Conservation (phyloP, 2,797 vertebrate species). For the Danio albolineatus region DNA sequence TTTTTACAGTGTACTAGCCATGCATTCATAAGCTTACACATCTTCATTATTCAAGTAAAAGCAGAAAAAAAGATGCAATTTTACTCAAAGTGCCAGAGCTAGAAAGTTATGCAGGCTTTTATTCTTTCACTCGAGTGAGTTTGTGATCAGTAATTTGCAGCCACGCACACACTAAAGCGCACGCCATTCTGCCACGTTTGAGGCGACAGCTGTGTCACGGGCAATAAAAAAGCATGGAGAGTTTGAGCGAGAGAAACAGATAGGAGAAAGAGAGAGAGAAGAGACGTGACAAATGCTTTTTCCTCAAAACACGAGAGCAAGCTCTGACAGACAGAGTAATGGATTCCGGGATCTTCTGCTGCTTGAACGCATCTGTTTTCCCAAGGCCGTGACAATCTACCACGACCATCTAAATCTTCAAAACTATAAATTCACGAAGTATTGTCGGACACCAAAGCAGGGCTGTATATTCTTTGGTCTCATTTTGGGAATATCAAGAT, state of each 20-base stretch:
- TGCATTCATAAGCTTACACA: not conserved
- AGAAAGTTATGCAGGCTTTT: constrained; percentile 16
- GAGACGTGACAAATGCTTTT: constrained; percentile 69
- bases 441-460: constrained; percentile 26
- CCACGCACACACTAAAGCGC: constrained; percentile 12
- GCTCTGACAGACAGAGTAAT: constrained; percentile 63
- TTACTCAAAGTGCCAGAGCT: not conserved
- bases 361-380: constrained; percentile 34
- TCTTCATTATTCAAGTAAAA: not conserved
- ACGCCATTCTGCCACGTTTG: constrained; percentile 49
- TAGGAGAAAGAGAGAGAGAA: constrained; percentile 55
- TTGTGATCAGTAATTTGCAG: constrained; percentile 34
- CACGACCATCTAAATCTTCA: constrained; percentile 37
- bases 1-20: too few relatives aligned
- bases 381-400: constrained; percentile 46
- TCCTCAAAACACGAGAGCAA: constrained; percentile 64
- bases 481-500: not conserved
- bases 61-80: not conserved
- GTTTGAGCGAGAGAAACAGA: constrained; percentile 59
- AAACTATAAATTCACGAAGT: constrained; percentile 41
- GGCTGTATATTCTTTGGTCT: not conserved
- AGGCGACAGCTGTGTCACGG: constrained; percentile 72
- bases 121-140: constrained; percentile 9
- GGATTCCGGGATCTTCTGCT: constrained; percentile 50
- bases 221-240: constrained; percentile 64